Evolutionary conservation across 2,113 vertebrate species (phyloP).

Genomic region (Aleadryas rufinucha): DNA sequence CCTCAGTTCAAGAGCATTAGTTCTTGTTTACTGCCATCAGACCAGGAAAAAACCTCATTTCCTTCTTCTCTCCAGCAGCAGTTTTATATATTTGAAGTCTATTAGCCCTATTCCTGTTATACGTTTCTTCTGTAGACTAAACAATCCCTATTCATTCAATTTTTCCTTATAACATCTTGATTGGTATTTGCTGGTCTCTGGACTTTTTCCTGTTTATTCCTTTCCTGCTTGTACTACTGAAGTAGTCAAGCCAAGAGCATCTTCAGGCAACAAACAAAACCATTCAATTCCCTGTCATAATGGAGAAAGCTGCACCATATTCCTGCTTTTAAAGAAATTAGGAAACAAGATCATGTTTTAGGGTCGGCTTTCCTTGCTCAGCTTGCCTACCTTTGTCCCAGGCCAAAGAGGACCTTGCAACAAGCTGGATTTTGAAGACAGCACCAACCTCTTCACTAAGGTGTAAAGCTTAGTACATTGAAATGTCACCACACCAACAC

Average conservation of each 20-base stretch:
- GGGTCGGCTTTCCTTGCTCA: not conserved
- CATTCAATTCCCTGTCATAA: not conserved
- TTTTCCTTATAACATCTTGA: not conserved
- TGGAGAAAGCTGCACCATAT: not conserved
- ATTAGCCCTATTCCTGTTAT: not conserved
- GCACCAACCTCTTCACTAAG: not conserved
- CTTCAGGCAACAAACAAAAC: not conserved
- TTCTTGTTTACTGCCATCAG: not conserved
- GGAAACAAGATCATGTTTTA: not conserved
- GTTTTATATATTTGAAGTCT: not conserved
- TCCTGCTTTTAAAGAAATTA: not conserved
- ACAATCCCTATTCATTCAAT: not conserved
- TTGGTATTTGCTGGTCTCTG: not conserved
- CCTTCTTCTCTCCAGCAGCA: not conserved
- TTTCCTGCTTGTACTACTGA: not conserved
- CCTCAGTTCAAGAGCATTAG: not conserved
- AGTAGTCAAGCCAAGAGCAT: not conserved
- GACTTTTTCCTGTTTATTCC: not conserved
- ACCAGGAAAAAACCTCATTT: not conserved
- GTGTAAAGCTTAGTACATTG: not conserved
- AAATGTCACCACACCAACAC: not conserved
- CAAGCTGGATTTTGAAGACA: not conserved
- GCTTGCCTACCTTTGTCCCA: not conserved
- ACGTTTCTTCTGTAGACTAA: not conserved
- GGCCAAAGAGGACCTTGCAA: not conserved